Evolutionary conservation across 2,797 vertebrate species (phyloP), one percentile per base, ranked within the genome.

Genomic region (Nyctalus aviator): DNA sequence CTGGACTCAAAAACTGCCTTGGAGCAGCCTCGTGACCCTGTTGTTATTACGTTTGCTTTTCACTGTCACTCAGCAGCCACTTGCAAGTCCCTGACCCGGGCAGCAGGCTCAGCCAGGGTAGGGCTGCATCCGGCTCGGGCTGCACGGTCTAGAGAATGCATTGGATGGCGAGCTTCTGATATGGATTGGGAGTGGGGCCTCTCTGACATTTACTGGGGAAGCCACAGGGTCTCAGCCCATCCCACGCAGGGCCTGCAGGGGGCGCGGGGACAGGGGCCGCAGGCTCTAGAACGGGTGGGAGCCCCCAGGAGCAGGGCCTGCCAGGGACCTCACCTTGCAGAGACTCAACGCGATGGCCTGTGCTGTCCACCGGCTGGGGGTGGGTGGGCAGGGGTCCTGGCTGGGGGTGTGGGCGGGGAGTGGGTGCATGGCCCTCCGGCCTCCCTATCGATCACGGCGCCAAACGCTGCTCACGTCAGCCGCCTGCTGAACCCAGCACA

Each of bases 401-500:
- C 17, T 5, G 10, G 69, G 30, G 27, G 7, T 3, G 3, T 4
- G 21, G 27, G 48, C 7, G 7, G 72, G 27, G 77, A 64, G 66
- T 8, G 27, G 91, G 83, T 6, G 0, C 1, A 0, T 5, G 4
- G 41, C 12, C 27, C 20, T 7, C 23, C 11, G 0, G 69, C 79
- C 95, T 97, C 95, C 15, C 7, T 57, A 85, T 93, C 35, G 3
- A 96, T 98, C 96, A 94, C 57, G 6, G 21, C 46, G 1, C 95
- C 89, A 93, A 96, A 95, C 93, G 88, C 96, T 50, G 27, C 62
- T 94, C 84, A 32, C 95, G 53, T 97, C 96, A 97, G 97, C 98
- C 21, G 94, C 98, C 98, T 46, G 78, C 98, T 99, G 99, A 99
- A 99, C 99, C 99, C 92, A 97, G 95, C 96, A 98, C 98, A 98